These are phyloP conservation scores for Oryzias curvinotus DNA, from an alignment of 2,113 vertebrate species.

Conservation along the genomic window DNA sequence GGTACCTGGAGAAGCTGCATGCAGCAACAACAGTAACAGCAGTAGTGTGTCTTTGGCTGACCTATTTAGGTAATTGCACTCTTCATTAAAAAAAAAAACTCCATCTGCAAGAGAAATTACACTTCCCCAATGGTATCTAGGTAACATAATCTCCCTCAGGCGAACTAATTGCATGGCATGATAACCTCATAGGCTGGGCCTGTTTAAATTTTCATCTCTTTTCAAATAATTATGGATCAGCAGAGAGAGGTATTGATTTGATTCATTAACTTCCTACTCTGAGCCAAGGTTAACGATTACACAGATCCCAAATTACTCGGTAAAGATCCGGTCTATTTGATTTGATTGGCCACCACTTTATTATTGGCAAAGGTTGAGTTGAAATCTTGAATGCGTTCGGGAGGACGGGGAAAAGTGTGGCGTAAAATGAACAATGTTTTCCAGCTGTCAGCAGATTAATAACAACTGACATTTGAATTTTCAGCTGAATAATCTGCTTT, in stretches of 20 bases:
- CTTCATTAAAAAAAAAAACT: conserved; percentile 88
- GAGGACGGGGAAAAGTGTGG: conserved; percentile 30
- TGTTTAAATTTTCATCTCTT: conserved; percentile 99
- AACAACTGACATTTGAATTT: conserved; percentile 64
- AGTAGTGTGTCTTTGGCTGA: conserved; percentile 80
- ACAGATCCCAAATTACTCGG: conserved; percentile 91
- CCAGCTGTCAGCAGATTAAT: conserved; percentile 44
- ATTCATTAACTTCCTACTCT: conserved; percentile 94
- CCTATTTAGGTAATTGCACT: conserved; percentile 89
- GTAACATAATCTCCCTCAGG: conserved; percentile 97
- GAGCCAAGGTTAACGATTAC: conserved; percentile 98
- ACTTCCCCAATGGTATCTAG: conserved; percentile 94
- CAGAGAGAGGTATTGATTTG: conserved; percentile 97
- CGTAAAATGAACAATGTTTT: conserved; percentile 40
- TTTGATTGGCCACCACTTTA: conserved; percentile 86
- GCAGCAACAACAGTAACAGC: conserved; percentile 48
- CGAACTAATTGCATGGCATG: conserved; percentile 94
- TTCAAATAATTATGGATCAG: conserved; percentile 99
- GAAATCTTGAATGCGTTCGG: conserved; percentile 50
- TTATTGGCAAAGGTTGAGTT: conserved; percentile 73
- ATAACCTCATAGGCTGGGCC: conserved; percentile 93
- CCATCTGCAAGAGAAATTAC: conserved; percentile 92
- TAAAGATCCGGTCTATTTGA: conserved; percentile 84
- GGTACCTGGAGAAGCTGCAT: conserved; percentile 70
- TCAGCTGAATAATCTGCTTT: conserved; percentile 52